A percentile compares a stretch with the other conserved stretches of the same genome.
Evolutionary conservation across 2,797 vertebrate species (phyloP).

Genomic region (Emys orbicularis): DNA sequence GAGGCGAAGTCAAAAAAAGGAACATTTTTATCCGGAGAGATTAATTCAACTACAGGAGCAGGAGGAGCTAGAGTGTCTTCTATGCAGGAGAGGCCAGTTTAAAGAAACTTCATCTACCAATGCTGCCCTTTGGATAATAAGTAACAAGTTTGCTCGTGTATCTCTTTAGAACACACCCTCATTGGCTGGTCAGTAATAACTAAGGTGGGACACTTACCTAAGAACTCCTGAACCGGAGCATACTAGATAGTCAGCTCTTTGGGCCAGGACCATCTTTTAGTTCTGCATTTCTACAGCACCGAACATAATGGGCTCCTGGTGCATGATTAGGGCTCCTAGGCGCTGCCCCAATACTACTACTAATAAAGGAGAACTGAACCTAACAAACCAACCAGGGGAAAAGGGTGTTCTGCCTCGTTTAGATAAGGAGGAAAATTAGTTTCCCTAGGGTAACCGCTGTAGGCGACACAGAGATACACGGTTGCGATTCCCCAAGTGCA

Average conservation of each 20-base stretch:
- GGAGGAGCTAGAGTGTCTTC: not conserved
- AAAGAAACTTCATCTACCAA: not conserved
- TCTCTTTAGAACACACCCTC: not conserved
- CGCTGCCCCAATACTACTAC: not conserved
- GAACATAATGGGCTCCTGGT: not conserved
- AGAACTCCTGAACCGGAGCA: not conserved
- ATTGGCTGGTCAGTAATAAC: not conserved
- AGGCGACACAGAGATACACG: not conserved
- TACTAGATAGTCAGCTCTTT: not conserved
- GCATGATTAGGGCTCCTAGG: not conserved
- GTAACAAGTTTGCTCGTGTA: not conserved
- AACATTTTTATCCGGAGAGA: not conserved
- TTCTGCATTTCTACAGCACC: not conserved
- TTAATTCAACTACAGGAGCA: not conserved
- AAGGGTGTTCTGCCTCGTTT: not conserved
- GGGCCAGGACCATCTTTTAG: not conserved
- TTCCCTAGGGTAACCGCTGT: not conserved
- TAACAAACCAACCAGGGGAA: not conserved
- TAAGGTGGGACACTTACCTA: not conserved
- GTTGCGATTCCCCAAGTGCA: conserved; percentile 17
- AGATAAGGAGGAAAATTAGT: not conserved
- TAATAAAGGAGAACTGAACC: not conserved
- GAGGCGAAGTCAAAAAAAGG: not conserved
- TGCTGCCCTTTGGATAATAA: not conserved
- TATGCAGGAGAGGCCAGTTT: not conserved